Evolutionary conservation across 23 tunicate genomes (phyloP), one percentile per base, ranked within the genome.

Genomic region (Styela plicata): DNA sequence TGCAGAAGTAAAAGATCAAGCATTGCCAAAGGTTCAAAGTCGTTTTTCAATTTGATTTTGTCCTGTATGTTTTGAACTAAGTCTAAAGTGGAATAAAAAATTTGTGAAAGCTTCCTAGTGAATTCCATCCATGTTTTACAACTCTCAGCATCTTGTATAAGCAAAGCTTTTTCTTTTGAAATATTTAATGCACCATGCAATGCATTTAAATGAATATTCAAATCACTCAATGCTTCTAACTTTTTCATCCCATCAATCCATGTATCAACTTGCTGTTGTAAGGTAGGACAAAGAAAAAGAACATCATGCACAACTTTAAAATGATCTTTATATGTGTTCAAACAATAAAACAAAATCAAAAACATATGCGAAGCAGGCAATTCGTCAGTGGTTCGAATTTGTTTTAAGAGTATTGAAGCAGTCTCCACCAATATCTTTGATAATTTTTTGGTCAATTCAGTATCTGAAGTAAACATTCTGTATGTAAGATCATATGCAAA

Each of bases 1-100:
- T 85, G 82, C 23, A 61, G 67, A 2, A 89, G 85, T 62, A 89
- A 85, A 29, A 84, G 67, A 24, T 85, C 88, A 80, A 70, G 75
- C 74, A 89, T 80, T 31, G 79, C 78, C 33, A 85, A 63, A 32
- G 94, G 68, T 29, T 70, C 74, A 31, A 82, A 69, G 34, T 7
- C 31, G 7, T 73, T 73, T 57, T 28, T 24, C 26, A 33, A 16
- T 19, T n/a, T 35, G 17, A 23, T 17, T 33, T 28, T 73, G 18
- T 73, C 52, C 13, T 73, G 19, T 20, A 16, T 31, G 32, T 73
- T 57, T n/a, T 33, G 26, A 33, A 73, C 27, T 18, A 33, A 23
- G 27, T 73, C 32, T 23, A 73, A 25, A 35, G 36, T 24, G 0
- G 16, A 23, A 16, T n/a, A 10, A 25, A 66, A 66, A 25, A 66